Percentiles rank a stretch among this genome's conserved stretches.
These are phyloP conservation scores for Aleiodes leptofemur DNA, from an alignment of 2,888 invertebrate species.

Conservation along the genomic window DNA sequence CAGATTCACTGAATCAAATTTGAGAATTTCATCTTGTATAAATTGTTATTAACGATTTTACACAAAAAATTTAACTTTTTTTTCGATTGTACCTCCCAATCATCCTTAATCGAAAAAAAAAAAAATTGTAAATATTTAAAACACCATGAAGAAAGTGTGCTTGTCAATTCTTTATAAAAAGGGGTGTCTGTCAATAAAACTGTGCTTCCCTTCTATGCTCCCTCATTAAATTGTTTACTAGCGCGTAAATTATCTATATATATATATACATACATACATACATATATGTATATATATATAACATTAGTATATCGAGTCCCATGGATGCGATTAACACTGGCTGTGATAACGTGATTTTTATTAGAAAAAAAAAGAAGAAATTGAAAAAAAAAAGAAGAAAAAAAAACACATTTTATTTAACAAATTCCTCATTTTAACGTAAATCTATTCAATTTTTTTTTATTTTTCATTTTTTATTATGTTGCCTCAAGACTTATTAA, in stretches of 20 bases:
- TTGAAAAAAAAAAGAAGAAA: not conserved
- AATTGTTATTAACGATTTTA: too few species aligned
- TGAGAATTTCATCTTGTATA: too few species aligned
- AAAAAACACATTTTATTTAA: too few species aligned
- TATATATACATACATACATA: too few species aligned
- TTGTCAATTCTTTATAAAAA: not conserved
- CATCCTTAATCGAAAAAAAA: too few species aligned
- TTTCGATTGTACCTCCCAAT: too few species aligned
- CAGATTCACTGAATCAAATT: too few species aligned
- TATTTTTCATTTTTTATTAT: too few species aligned
- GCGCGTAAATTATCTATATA: constrained; percentile 12
- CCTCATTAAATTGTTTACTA: constrained; percentile 27
- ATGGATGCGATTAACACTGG: constrained; percentile 35
- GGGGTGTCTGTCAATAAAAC: constrained; percentile 36
- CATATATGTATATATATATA: not conserved
- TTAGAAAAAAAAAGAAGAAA: constrained; percentile 7
- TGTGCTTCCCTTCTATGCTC: constrained; percentile 36
- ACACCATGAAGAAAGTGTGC: constrained; percentile 37
- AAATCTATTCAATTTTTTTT: too few species aligned
- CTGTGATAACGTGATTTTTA: constrained; percentile 42
- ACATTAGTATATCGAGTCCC: constrained; percentile 26
- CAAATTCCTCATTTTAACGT: not conserved
- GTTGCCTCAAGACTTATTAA: too few species aligned
- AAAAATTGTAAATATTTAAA: constrained; percentile 14
- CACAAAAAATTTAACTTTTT: too few species aligned